phyloP scores from a whole-genome alignment of 2,797 vertebrate genomes.

The Sebastes umbrosus region DNA sequence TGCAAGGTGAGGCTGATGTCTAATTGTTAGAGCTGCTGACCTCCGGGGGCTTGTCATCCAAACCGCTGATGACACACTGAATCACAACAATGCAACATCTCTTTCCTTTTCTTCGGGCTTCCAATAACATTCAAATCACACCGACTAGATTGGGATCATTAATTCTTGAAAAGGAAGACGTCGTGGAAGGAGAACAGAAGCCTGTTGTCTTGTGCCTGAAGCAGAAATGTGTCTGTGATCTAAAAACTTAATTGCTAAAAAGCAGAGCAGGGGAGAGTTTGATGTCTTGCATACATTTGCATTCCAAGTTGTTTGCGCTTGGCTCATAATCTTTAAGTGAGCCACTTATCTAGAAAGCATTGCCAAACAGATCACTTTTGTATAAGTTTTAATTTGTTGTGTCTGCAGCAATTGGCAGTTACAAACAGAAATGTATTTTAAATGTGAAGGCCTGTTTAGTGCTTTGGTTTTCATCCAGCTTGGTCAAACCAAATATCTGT shows the following conservation, averaged over 20 bases:
- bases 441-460: conserved; percentile 16
- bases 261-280: conserved; percentile 40
- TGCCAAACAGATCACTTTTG: conserved; percentile 27
- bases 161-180: conserved; percentile 48
- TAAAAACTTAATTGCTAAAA: conserved; percentile 54
- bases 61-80: conserved; percentile 41
- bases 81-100: conserved; percentile 47
- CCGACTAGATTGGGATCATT: conserved; percentile 41
- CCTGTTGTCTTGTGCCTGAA: conserved; percentile 39
- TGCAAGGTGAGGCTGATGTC: conserved; percentile 57
- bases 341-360: conserved; percentile 30
- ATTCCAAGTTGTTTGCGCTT: conserved; percentile 44
- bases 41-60: conserved; percentile 29
- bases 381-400: conserved; percentile 54
- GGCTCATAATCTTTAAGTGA: conserved; percentile 49
- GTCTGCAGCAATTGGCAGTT: conserved; percentile 49
- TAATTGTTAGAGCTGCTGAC: conserved; percentile 58
- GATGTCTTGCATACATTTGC: conserved; percentile 60
- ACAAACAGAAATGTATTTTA: conserved; percentile 31
- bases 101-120: conserved; percentile 8
- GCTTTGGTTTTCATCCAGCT: not conserved
- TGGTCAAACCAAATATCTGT: conserved; percentile 13
- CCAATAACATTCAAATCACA: conserved; percentile 34
- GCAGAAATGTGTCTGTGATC: conserved; percentile 56
- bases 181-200: conserved; percentile 42